These are phyloP conservation scores for Nannoperca obscura DNA, from an alignment of 2,797 vertebrate genomes.

Conservation along the genomic window DNA sequence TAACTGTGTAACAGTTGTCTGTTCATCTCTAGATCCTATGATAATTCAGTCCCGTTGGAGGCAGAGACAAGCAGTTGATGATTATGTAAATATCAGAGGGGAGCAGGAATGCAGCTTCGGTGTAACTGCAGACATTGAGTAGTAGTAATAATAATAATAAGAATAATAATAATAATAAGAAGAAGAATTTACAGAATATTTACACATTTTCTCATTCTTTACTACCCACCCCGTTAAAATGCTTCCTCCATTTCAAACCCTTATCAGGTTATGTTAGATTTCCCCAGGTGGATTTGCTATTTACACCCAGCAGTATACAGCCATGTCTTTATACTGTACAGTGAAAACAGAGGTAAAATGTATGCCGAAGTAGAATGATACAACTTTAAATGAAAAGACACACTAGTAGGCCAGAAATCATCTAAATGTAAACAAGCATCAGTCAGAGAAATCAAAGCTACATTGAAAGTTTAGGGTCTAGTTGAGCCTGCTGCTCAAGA, in stretches of 20 bases:
- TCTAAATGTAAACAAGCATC: constrained; percentile 78
- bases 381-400: constrained; percentile 72
- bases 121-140: constrained; percentile 83
- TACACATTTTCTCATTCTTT: constrained; percentile 81
- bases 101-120: constrained; percentile 79
- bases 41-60: constrained; percentile 82
- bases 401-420: constrained; percentile 81
- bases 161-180: constrained; percentile 68
- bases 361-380: constrained; percentile 86
- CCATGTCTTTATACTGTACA: constrained; percentile 82
- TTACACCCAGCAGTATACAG: constrained; percentile 84
- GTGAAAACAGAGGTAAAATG: constrained; percentile 81
- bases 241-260: constrained; percentile 33
- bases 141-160: constrained; percentile 45
- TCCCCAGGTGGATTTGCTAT: constrained; percentile 69
- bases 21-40: constrained; percentile 84
- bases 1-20: constrained; percentile 84
- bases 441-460: constrained; percentile 53
- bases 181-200: constrained; percentile 88
- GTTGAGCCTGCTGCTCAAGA: constrained; percentile 32
- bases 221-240: constrained; percentile 61
- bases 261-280: constrained; percentile 50
- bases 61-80: constrained; percentile 77
- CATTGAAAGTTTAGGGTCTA: constrained; percentile 29
- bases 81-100: constrained; percentile 81